Percentiles rank a stretch among this genome's conserved stretches.
These are phyloP conservation scores for Adelosebastes latens DNA, from an alignment of 2,797 vertebrate genomes.

Conservation along the genomic window DNA sequence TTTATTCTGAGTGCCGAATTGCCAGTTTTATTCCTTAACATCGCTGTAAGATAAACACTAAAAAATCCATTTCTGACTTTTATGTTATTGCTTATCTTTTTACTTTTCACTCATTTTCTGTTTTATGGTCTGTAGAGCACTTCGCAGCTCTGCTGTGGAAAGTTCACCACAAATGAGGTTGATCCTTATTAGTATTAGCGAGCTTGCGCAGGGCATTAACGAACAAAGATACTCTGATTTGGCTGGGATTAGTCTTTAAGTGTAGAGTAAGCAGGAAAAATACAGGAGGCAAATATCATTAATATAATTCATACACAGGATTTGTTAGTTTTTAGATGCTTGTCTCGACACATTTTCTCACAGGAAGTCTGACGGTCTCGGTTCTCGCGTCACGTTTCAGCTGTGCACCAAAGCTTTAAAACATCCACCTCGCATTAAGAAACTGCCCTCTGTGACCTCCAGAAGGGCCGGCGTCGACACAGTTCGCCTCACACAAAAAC, in stretches of 20 bases:
- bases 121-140: not conserved
- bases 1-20: not conserved
- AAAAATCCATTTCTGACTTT: not conserved
- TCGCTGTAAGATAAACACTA: not conserved
- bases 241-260: constrained; percentile 20
- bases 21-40: not conserved
- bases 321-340: constrained; percentile 14
- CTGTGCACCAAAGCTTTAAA: constrained; percentile 29
- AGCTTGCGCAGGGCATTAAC: not conserved
- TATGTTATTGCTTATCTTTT: not conserved
- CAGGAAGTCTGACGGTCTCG: not conserved
- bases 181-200: constrained; percentile 7
- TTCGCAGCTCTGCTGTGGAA: not conserved
- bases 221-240: not conserved
- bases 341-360: constrained; percentile 27
- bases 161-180: not conserved
- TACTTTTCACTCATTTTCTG: not conserved
- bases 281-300: not conserved
- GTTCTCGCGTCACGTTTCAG: constrained; percentile 27
- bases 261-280: constrained; percentile 22
- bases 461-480: constrained; percentile 31
- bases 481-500: constrained; percentile 43
- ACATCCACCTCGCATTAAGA: not conserved
- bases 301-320: not conserved
- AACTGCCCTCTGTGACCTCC: constrained; percentile 34